Base-by-base conservation (phyloP, 2,888 invertebrate genomes). In the Scaptomyza tumidula region DNA sequence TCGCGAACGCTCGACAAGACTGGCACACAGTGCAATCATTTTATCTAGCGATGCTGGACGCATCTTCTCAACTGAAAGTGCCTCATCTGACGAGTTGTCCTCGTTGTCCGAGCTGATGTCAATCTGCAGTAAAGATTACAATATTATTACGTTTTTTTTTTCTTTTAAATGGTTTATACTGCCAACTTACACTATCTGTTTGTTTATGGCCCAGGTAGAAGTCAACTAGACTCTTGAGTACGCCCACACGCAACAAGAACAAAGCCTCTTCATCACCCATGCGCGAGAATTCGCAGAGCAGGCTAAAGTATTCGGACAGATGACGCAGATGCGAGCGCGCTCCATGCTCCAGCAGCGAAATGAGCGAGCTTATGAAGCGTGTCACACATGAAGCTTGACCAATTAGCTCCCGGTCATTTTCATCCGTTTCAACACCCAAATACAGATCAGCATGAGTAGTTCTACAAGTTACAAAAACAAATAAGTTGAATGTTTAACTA, bases 241-340 rank as follows among this genome's bases (percentile, higher is more conserved):
- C 96, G 89, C 97, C 96, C 61, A 97, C 95, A 29, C 96, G 94
- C 73, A 98, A 93, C 86, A 98, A 93, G 92, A 98, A 98, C 90
- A 95, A 94, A 31, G 97, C 96, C 91, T 98, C 98, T 85, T 97
- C 97, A 73, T 98, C 98, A 0, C 98, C 98, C 97, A 98, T 97
- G 91, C 98, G 96, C 80, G 98, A 97, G 92, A 98, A 98, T 91
- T 98, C 98, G 90, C 97, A 96, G 71, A 98, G 93, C 84, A 98
- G 94, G 41, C 96, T 96, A 91, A 98, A 98, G 92, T 98, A 98
- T 91, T 98, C 98, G 0, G 97, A 97, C 74, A 98, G 93, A 91
- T 98, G 97, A 68, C 97, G 95, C 69, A 97, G 91, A 91, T 97
- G 97, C 31, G 96, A 95, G 79, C 97, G 95, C 39, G 97, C 97